Base-by-base conservation (phyloP, 2,888 invertebrate species). In the Lordiphosa andalusiaca region DNA sequence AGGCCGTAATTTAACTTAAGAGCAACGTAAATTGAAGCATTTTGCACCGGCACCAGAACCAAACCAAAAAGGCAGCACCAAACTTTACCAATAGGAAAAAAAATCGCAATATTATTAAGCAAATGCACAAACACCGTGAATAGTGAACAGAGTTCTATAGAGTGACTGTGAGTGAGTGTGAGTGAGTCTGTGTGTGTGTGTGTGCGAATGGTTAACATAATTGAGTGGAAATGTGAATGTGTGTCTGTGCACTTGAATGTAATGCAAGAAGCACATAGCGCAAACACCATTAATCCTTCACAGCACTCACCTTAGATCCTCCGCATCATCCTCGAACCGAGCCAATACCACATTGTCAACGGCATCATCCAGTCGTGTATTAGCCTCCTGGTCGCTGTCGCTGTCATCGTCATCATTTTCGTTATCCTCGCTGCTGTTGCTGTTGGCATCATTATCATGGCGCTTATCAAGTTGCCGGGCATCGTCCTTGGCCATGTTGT, bases 261-360 rank as follows among this genome's bases (percentile, higher is more conserved):
- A 68, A 80, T 78, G 69, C 52, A 82, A 77, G 68, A 78, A 70
- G 72, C 63, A 56, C 50, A 71, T 73, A 73, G 54, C 58, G 59
- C 56, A 60, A 71, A 53, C 56, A 62, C 57, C 67, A 44, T 48
- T 66, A 67, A 67, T 51, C 67, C 42, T 10, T 30, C 9, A 23
- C 12, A 23, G 25, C 21, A 85, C 87, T 86, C 60, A 87, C 87
- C 88, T 87, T 65, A 86, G 73, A 62, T 88, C 88, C 68, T 87
- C 88, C 62, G 78, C 82, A 70, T 85, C 87, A 59, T 70, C 44
- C n/a, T 33, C 75, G 63, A 68, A 76, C 53, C 73, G 77, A 52
- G 73, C 65, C 68, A 71, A 57, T 16, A 75, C 64, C 48, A 62
- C 83, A 53, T 80, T 82, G 62, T 85, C 83, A 53, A 78, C 74